Evolutionary conservation across 2,113 vertebrate species (phyloP).

Genomic region (Narcine bancroftii): DNA sequence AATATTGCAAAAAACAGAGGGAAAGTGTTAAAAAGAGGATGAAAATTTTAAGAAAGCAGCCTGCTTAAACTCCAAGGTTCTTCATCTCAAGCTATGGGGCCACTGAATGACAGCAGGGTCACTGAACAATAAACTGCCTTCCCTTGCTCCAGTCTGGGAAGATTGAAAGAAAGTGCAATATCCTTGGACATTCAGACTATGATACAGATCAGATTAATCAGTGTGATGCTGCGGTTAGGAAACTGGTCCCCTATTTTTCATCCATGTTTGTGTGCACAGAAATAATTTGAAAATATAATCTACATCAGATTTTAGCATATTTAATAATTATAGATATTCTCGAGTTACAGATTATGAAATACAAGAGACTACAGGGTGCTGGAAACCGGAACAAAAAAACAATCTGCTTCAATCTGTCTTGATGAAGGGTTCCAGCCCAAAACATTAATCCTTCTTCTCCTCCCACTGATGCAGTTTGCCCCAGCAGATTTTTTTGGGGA

Average conservation of each 20-base stretch:
- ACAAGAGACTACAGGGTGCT: too few species aligned
- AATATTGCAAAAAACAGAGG: neutral
- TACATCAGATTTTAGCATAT: neutral
- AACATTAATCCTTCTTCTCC: too few species aligned
- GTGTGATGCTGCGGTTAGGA: neutral
- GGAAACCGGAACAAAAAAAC: too few species aligned
- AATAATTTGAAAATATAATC: neutral
- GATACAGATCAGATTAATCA: neutral
- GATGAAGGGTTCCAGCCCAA: too few species aligned
- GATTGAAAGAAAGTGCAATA: neutral
- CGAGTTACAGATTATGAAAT: neutral
- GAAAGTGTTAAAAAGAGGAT: neutral
- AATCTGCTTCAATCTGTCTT: too few species aligned
- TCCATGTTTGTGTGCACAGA: neutral
- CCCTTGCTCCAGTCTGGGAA: neutral
- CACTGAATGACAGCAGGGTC: neutral
- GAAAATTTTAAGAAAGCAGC: neutral
- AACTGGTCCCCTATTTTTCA: too few species aligned
- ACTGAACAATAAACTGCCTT: neutral
- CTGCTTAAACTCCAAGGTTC: neutral
- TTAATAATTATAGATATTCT: neutral
- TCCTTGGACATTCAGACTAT: neutral
- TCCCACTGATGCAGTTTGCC: too few species aligned
- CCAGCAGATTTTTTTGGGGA: too few species aligned
- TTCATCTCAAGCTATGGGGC: neutral